These are phyloP conservation scores for Vireo griseus DNA, from an alignment of 2,797 vertebrate species.

Conservation along the genomic window DNA sequence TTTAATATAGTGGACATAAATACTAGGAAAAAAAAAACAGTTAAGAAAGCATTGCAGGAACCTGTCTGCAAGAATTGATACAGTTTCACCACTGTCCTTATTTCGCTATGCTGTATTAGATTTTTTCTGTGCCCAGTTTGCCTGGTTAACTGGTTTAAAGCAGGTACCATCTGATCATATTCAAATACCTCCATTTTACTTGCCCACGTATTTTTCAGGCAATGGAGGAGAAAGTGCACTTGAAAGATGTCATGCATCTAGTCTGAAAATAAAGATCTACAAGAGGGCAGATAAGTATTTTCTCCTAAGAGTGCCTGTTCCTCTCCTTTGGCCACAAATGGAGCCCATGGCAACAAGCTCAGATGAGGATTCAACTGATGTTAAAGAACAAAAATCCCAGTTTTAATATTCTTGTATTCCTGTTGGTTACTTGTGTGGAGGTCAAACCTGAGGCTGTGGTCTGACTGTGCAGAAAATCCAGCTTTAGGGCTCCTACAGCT, in stretches of 20 bases:
- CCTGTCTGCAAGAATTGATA: background rate
- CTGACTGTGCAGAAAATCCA: constrained; percentile 13
- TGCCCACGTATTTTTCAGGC: background rate
- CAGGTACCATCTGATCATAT: background rate
- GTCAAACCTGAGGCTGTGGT: background rate
- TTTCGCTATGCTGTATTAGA: background rate
- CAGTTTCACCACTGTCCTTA: background rate
- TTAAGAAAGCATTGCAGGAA: background rate
- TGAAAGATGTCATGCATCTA: background rate
- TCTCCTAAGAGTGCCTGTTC: background rate
- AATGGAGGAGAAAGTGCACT: background rate
- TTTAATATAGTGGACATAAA: background rate
- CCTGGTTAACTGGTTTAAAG: background rate
- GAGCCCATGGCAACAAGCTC: background rate
- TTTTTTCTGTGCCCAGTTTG: background rate
- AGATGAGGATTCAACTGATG: background rate
- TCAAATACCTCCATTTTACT: background rate
- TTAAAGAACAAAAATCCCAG: background rate
- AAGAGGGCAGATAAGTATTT: background rate
- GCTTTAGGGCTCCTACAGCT: background rate
- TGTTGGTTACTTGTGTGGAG: background rate
- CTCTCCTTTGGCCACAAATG: background rate
- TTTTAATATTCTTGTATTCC: background rate
- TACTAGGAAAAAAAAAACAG: background rate
- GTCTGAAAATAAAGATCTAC: background rate